Conservation (phyloP, 2,797 vertebrate species). For the Rhinoraja longicauda region DNA sequence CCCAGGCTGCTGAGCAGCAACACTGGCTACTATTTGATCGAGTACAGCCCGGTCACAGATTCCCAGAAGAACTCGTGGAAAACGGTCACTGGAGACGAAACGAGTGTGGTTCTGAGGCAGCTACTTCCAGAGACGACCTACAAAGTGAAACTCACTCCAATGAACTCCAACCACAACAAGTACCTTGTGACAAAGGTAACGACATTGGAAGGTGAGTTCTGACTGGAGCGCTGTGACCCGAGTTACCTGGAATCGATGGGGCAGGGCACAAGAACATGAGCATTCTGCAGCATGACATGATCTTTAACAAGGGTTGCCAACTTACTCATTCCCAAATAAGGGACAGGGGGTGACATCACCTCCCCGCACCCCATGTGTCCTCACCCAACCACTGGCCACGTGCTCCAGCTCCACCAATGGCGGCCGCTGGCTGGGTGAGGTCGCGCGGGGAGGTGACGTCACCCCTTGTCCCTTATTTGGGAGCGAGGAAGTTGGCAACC, state of each 20-base stretch:
- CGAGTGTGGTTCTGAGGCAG: slow-evolving; percentile 53
- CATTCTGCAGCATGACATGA: background rate
- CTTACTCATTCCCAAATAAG: too few relatives aligned
- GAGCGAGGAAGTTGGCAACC: too few relatives aligned
- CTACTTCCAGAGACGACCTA: slow-evolving; percentile 76
- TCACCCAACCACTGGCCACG: too few relatives aligned
- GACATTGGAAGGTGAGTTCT: slow-evolving; percentile 68
- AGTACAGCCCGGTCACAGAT: slow-evolving; percentile 51
- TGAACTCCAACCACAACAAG: slow-evolving; percentile 66
- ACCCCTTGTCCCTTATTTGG: too few relatives aligned
- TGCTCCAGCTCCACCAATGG: too few relatives aligned
- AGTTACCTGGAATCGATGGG: background rate
- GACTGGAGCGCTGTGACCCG: background rate
- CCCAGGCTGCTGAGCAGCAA: slow-evolving; percentile 65
- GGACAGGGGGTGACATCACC: too few relatives aligned
- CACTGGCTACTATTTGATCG: slow-evolving; percentile 71
- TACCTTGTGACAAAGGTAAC: slow-evolving; percentile 68
- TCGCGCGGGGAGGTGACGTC: too few relatives aligned
- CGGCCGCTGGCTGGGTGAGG: too few relatives aligned
- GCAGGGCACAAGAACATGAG: background rate
- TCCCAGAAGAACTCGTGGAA: slow-evolving; percentile 52
- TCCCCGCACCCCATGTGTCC: too few relatives aligned
- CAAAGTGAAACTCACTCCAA: slow-evolving; percentile 67
- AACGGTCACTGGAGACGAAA: slow-evolving; percentile 60
- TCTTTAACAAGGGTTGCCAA: too few relatives aligned